These are phyloP conservation scores for Danio rerio DNA, from an alignment of 2,113 vertebrate genomes.

Conservation along the genomic window DNA sequence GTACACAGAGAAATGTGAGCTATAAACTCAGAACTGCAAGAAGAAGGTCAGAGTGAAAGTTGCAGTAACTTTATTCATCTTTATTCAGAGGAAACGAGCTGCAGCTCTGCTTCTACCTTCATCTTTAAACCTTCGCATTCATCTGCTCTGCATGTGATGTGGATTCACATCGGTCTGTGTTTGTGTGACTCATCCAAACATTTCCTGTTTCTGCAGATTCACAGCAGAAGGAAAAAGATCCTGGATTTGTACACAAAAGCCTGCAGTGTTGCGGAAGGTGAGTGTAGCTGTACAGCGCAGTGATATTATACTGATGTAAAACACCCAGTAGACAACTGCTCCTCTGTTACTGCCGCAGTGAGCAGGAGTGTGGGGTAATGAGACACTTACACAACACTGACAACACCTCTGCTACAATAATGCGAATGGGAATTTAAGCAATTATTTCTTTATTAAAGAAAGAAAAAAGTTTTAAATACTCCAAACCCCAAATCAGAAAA, in stretches of 20 bases:
- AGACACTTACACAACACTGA: neutral
- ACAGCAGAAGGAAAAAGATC: constrained; percentile 97
- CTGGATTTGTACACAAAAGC: constrained; percentile 90
- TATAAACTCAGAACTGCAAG: no score
- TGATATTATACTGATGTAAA: neutral
- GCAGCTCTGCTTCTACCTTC: no score
- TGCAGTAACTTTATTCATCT: no score
- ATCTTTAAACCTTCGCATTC: neutral
- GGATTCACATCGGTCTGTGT: neutral
- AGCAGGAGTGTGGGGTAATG: neutral
- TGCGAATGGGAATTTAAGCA: no score
- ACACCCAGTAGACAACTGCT: neutral
- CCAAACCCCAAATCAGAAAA: no score
- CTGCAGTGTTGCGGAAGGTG: constrained; percentile 92
- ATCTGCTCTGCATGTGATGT: neutral
- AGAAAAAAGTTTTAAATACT: no score
- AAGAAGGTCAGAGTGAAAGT: no score
- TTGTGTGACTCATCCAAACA: neutral
- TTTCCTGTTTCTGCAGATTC: constrained; percentile 79
- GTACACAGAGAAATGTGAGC: no score
- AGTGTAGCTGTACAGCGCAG: neutral
- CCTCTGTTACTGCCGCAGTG: neutral
- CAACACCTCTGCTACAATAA: neutral
- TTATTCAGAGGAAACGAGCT: no score
- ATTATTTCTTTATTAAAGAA: no score